phyloP scores from a whole-genome alignment of 2,113 vertebrate species.

The Taxidea taxus region DNA sequence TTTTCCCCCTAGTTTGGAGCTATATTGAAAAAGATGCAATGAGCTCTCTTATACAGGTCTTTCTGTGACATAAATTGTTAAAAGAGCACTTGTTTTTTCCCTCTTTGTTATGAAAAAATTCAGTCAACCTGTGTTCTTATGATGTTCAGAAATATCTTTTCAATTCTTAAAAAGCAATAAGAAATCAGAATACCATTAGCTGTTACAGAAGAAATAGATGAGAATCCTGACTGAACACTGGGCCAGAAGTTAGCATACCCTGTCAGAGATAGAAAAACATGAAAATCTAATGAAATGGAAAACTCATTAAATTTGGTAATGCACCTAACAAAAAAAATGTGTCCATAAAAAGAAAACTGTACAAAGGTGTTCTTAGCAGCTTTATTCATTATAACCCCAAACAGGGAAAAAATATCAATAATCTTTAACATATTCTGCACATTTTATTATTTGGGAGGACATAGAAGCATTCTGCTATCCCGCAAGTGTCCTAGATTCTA shows the following conservation, averaged over 20 bases:
- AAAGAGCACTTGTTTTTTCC: background rate
- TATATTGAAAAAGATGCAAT: background rate
- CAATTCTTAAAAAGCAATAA: background rate
- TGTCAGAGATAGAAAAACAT: background rate
- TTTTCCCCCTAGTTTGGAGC: background rate
- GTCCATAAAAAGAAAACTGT: background rate
- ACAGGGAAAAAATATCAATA: background rate
- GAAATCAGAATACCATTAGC: background rate
- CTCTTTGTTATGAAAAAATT: background rate
- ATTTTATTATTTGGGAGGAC: background rate
- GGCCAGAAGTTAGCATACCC: background rate
- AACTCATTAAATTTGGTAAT: background rate
- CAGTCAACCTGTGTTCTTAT: background rate
- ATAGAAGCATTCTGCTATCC: background rate
- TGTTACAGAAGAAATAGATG: background rate
- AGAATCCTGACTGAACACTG: background rate
- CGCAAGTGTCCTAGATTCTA: background rate
- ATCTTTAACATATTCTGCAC: background rate
- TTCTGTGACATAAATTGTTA: background rate
- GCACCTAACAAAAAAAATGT: background rate
- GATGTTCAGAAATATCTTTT: background rate
- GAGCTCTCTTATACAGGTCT: background rate
- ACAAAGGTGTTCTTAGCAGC: background rate
- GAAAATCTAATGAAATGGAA: slow-evolving; percentile 7
- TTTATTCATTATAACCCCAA: background rate